Percentiles rank a stretch among this genome's conserved stretches.
phyloP scores from a whole-genome alignment of 2,888 invertebrate genomes.

The Leucania comma region DNA sequence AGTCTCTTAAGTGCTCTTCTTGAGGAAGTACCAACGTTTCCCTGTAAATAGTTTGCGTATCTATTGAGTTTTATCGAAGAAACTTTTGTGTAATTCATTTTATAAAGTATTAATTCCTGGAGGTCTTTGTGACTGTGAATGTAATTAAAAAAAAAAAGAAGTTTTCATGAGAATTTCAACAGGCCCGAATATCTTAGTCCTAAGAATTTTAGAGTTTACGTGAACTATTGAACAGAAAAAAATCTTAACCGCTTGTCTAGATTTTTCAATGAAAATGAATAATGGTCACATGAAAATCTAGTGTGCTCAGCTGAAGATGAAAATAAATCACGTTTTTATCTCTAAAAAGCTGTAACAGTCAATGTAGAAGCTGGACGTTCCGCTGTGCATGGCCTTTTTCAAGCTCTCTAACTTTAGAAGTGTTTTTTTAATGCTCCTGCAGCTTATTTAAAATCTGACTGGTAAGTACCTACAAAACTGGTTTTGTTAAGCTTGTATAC shows the following conservation, averaged over 20 bases:
- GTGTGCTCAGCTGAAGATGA: conserved; percentile 13
- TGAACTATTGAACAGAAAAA: too few relatives aligned
- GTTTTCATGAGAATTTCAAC: too few relatives aligned
- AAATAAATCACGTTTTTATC: conserved; percentile 40
- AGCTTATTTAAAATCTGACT: background rate
- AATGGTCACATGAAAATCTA: conserved; percentile 24
- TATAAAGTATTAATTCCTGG: background rate
- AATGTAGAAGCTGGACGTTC: conserved; percentile 4
- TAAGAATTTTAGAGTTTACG: too few relatives aligned
- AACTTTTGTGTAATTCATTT: conserved; percentile 3
- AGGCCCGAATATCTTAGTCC: too few relatives aligned
- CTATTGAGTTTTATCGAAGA: background rate
- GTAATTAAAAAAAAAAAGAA: too few relatives aligned
- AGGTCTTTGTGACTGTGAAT: background rate
- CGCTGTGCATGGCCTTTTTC: conserved; percentile 9
- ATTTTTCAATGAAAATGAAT: conserved; percentile 29
- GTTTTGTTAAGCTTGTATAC: background rate
- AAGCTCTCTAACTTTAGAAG: conserved; percentile 2
- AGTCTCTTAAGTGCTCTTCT: background rate
- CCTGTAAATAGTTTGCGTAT: background rate
- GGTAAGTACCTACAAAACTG: background rate
- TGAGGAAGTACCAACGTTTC: background rate
- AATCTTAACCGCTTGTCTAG: background rate
- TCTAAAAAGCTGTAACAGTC: conserved; percentile 23
- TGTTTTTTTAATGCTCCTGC: background rate